These are phyloP conservation scores for Puffinus mauretanicus DNA, from an alignment of 2,113 vertebrate species.

Conservation along the genomic window DNA sequence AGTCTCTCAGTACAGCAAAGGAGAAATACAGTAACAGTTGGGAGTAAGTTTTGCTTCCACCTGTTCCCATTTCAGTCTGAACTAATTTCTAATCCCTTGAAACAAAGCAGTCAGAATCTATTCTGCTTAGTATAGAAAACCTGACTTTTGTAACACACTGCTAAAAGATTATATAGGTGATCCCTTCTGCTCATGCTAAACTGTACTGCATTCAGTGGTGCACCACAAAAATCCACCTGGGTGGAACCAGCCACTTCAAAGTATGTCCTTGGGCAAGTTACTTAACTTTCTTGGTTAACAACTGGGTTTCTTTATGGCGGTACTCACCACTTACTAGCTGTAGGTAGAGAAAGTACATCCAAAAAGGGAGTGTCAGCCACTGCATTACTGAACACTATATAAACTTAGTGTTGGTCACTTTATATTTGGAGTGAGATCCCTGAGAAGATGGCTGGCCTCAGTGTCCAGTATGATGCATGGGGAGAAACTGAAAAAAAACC, in stretches of 20 bases:
- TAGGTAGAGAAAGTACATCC: neutral
- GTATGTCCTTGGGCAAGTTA: neutral
- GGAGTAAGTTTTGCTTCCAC: neutral
- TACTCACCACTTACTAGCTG: neutral
- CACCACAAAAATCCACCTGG: conserved; percentile 23
- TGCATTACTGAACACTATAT: neutral
- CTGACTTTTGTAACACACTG: neutral
- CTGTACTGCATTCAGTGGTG: neutral
- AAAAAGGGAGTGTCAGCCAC: neutral
- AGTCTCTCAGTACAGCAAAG: neutral
- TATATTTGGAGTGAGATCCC: neutral
- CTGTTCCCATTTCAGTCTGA: neutral
- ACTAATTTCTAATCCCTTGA: conserved; percentile 4
- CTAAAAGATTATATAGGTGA: neutral
- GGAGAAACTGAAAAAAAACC: neutral
- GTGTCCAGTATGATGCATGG: neutral
- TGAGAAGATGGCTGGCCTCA: neutral
- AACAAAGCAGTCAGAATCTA: neutral
- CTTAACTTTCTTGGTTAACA: neutral
- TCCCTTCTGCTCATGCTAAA: neutral
- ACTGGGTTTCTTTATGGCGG: neutral
- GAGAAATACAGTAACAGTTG: neutral
- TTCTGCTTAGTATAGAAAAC: neutral
- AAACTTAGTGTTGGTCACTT: neutral
- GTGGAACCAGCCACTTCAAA: conserved; percentile 39